phyloP scores from a whole-genome alignment of 2,888 invertebrate genomes.

The Caenorhabditis virilis region DNA sequence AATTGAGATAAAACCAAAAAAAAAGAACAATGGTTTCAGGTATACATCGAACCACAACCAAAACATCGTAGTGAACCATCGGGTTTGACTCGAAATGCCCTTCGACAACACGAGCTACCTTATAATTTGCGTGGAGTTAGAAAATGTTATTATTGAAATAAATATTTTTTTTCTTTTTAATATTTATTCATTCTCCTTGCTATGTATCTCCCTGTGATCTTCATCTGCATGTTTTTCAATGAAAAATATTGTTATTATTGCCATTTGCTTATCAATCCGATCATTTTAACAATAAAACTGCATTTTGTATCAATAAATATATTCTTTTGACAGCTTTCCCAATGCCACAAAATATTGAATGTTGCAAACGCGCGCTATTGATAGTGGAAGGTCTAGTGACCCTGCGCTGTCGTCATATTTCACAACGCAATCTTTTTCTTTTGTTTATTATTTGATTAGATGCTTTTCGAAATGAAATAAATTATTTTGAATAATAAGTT shows the following conservation, averaged over 20 bases:
- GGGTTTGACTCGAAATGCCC: conserved; percentile 27
- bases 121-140: conserved; percentile 21
- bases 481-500: too few relatives aligned
- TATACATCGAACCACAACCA: conserved; percentile 32
- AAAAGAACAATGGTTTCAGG: conserved; percentile 16
- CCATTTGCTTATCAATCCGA: neutral
- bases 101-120: conserved; percentile 40
- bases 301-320: neutral
- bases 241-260: neutral
- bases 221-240: neutral
- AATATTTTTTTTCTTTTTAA: neutral
- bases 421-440: too few relatives aligned
- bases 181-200: neutral
- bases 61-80: neutral
- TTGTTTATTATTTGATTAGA: too few relatives aligned
- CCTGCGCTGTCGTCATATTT: too few relatives aligned
- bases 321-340: neutral
- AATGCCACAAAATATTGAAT: too few relatives aligned
- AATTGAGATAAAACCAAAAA: neutral
- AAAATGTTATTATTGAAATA: conserved; percentile 10
- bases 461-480: too few relatives aligned
- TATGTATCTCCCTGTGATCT: neutral
- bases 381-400: too few relatives aligned
- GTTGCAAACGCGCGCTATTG: too few relatives aligned
- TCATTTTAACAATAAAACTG: neutral